These are phyloP conservation scores for Phataginus tetradactyla DNA, from an alignment of 2,797 vertebrate species.

Conservation along the genomic window DNA sequence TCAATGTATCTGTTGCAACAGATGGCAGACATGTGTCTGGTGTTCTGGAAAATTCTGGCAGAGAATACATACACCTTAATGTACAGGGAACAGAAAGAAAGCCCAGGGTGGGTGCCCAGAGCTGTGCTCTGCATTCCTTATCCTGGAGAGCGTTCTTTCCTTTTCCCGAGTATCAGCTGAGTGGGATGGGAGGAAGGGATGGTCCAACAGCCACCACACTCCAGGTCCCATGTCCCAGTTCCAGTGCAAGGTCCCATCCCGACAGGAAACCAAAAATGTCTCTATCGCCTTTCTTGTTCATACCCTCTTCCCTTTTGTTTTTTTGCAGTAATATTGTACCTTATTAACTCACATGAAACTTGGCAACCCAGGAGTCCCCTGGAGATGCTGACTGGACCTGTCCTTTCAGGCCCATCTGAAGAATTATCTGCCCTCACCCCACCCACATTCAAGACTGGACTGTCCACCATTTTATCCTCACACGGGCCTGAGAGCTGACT, in stretches of 20 bases:
- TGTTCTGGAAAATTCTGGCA: not conserved
- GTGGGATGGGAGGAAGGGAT: not conserved
- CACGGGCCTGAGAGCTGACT: not conserved
- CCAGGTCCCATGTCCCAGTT: not conserved
- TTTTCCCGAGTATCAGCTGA: not conserved
- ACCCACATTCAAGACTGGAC: not conserved
- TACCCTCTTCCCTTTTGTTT: not conserved
- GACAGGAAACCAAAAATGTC: not conserved
- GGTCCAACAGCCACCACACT: accelerated
- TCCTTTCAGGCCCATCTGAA: not conserved
- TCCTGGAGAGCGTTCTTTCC: not conserved
- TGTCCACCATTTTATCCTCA: not conserved
- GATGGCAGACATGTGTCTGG: not conserved
- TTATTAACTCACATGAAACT: not conserved
- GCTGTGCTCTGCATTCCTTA: not conserved
- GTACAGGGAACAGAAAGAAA: not conserved
- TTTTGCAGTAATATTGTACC: not conserved
- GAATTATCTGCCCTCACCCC: not conserved
- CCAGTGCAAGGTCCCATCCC: not conserved
- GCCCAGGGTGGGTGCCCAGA: not conserved
- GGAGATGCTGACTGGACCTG: not conserved
- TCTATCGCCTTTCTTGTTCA: not conserved
- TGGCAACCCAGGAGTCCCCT: not conserved
- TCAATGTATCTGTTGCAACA: not conserved
- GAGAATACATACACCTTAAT: not conserved